phyloP scores from a whole-genome alignment of 1,140 invertebrate species.

The Bilobella aurantiaca region DNA sequence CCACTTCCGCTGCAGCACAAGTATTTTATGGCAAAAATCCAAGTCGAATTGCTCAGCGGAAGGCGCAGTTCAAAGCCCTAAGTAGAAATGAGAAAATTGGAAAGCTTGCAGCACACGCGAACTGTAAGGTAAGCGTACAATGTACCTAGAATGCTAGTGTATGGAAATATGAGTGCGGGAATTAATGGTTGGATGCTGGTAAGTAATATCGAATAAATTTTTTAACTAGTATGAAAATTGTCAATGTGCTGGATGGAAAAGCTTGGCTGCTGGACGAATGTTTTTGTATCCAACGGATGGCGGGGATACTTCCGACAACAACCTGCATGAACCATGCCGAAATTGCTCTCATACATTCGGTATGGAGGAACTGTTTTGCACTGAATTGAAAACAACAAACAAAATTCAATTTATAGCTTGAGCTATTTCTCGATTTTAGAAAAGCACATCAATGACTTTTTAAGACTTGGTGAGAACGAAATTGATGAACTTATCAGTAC shows the following conservation, averaged over 20 bases:
- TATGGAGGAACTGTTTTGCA: too few species aligned
- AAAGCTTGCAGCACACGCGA: constrained; percentile 22
- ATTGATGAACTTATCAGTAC: constrained; percentile 24
- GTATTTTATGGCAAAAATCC: background rate
- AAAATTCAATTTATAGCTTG: background rate
- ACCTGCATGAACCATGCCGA: constrained; percentile 23
- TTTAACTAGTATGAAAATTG: constrained; percentile 30
- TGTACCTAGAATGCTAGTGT: too few species aligned
- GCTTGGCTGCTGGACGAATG: constrained; percentile 16
- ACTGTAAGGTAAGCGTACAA: constrained; percentile 28
- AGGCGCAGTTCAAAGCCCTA: constrained; percentile 22
- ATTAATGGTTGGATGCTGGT: too few species aligned
- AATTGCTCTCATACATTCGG: constrained; percentile 31
- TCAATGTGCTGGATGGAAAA: constrained; percentile 32
- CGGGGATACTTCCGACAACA: background rate
- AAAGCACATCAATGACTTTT: constrained; percentile 25
- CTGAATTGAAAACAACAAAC: too few species aligned
- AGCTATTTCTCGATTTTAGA: constrained; percentile 22
- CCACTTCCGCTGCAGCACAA: background rate
- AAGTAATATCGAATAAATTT: too few species aligned
- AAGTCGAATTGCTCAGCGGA: constrained; percentile 21
- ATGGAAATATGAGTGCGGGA: too few species aligned
- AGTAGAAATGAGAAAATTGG: constrained; percentile 28
- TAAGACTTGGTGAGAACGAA: constrained; percentile 27
- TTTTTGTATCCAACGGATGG: constrained; percentile 25